Conservation (phyloP, 2,113 vertebrate genomes). For the Ammodramus savannarum region DNA sequence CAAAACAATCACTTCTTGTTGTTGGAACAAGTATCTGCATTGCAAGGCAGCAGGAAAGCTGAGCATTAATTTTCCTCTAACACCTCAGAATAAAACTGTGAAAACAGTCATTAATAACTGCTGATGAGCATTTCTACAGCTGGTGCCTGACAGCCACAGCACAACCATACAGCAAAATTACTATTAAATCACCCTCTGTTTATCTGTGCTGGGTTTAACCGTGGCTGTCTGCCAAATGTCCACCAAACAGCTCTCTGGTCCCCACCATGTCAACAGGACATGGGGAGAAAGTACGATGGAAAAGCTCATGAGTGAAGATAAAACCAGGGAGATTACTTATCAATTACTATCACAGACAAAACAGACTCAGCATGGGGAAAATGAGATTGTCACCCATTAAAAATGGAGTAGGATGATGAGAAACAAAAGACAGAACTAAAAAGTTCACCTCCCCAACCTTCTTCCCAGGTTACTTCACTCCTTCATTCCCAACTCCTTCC, state of each 20-base stretch:
- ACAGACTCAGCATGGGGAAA: not conserved
- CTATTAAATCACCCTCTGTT: not conserved
- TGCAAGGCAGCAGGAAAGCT: not conserved
- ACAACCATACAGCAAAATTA: not conserved
- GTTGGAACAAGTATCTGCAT: not conserved
- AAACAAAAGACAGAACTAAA: not conserved
- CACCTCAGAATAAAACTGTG: not conserved
- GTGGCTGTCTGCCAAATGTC: not conserved
- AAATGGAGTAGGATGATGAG: not conserved
- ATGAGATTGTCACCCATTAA: not conserved
- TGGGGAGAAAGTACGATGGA: not conserved
- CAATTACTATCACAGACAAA: not conserved
- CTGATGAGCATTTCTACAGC: not conserved
- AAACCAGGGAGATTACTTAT: not conserved
- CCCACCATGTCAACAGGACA: not conserved
- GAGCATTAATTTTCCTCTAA: not conserved
- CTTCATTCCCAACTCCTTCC: not conserved
- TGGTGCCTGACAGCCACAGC: not conserved
- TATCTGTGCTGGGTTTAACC: not conserved
- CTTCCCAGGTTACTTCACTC: not conserved
- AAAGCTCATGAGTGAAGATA: not conserved
- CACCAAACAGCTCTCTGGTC: not conserved
- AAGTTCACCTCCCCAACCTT: not conserved
- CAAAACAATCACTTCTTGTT: not conserved
- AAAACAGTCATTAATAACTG: not conserved